Percentiles rank a stretch among this genome's conserved stretches.
Conservation (phyloP, 2,888 invertebrate genomes). For the Conomelus anceps region DNA sequence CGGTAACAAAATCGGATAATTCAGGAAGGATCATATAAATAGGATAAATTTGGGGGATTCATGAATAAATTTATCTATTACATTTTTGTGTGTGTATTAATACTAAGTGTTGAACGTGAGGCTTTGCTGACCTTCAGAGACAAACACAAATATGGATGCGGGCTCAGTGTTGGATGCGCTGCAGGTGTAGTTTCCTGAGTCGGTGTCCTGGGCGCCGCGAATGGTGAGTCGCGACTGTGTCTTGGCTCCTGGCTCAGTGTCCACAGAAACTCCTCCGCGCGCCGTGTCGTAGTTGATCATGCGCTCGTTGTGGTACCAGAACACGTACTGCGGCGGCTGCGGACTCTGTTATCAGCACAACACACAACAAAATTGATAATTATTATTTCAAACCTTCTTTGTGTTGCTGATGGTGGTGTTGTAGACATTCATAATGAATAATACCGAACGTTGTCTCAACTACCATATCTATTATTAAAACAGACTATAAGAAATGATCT, state of each 20-base stretch:
- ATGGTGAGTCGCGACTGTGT: constrained; percentile 82
- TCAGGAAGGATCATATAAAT: too few relatives aligned
- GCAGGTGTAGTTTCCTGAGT: constrained; percentile 89
- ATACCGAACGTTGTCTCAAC: too few relatives aligned
- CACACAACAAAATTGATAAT: not conserved
- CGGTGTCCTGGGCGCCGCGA: constrained; percentile 70
- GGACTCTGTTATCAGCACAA: constrained; percentile 67
- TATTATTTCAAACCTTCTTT: not conserved
- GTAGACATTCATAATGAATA: too few relatives aligned
- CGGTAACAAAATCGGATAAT: too few relatives aligned
- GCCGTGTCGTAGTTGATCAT: constrained; percentile 89
- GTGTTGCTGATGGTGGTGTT: too few relatives aligned
- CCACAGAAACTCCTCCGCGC: constrained; percentile 72
- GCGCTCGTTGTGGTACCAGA: constrained; percentile 91
- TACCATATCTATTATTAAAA: too few relatives aligned
- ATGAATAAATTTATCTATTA: too few relatives aligned
- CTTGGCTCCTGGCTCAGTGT: constrained; percentile 74
- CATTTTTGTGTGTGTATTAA: too few relatives aligned
- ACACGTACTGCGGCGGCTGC: constrained; percentile 87
- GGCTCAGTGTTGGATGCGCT: constrained; percentile 84
- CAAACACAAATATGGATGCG: constrained; percentile 82
- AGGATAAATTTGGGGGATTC: too few relatives aligned
- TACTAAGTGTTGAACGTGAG: too few relatives aligned
- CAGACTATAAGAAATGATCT: too few relatives aligned
- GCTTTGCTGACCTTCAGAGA: constrained; percentile 69